A percentile compares a stretch with the other conserved stretches of the same genome.
These are phyloP conservation scores for Arctopsyche grandis DNA, from an alignment of 1,140 invertebrate species.

Conservation along the genomic window DNA sequence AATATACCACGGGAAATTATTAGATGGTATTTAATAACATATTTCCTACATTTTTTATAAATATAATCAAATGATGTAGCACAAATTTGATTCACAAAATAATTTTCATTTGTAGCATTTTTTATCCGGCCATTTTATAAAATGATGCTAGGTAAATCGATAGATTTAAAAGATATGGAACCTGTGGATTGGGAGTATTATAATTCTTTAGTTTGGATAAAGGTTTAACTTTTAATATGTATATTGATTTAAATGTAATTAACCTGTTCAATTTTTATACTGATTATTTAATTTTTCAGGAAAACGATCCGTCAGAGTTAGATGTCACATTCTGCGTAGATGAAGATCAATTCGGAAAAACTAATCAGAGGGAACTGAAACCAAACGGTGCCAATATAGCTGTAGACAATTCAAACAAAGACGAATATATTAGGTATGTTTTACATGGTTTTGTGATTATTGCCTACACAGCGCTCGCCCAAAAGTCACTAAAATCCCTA, in stretches of 20 bases:
- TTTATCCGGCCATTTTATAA: conserved; percentile 99
- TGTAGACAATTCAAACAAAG: conserved; percentile 94
- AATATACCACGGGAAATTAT: conserved; percentile 96
- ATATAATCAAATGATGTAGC: too few species aligned
- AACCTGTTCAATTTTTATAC: neutral
- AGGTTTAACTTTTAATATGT: conserved; percentile 59
- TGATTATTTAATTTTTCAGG: conserved; percentile 61
- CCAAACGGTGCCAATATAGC: conserved; percentile 89
- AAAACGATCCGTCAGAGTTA: conserved; percentile 95
- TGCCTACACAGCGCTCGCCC: too few species aligned
- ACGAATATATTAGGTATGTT: conserved; percentile 95
- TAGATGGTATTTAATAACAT: conserved; percentile 79
- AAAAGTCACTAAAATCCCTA: too few species aligned
- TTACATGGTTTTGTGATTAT: neutral
- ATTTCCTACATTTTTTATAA: conserved; percentile 29
- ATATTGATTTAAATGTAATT: neutral
- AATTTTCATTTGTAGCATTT: conserved; percentile 76
- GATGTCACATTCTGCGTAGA: conserved; percentile 96
- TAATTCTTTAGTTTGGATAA: conserved; percentile 96
- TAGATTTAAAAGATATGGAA: conserved; percentile 98
- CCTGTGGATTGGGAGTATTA: conserved; percentile 98
- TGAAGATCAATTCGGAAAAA: conserved; percentile 96
- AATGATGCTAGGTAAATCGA: conserved; percentile 97
- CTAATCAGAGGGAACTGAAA: conserved; percentile 91
- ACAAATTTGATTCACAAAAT: conserved; percentile 26